Percentiles rank a stretch among this genome's conserved stretches.
Evolutionary conservation across 2,113 vertebrate genomes (phyloP).

Genomic region (Tragelaphus buxtoni): DNA sequence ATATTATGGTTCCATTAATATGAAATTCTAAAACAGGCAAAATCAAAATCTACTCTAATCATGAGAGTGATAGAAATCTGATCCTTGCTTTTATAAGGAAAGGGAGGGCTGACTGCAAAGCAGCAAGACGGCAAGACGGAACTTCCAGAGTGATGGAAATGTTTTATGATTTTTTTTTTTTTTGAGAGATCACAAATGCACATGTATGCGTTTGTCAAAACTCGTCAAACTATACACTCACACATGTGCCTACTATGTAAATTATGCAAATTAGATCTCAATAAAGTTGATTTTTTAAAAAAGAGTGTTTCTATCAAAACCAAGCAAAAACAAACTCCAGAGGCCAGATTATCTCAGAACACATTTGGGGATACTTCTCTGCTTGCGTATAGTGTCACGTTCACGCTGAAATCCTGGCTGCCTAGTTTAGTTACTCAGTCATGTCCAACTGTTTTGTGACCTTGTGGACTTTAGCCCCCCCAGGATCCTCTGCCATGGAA

Average conservation of each 20-base stretch:
- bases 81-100: too few species aligned
- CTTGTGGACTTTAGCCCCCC: not conserved
- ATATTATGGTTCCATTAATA: not conserved
- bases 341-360: not conserved
- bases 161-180: not conserved
- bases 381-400: fast-evolving
- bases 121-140: not conserved
- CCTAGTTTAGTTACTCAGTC: not conserved
- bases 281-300: not conserved
- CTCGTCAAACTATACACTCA: not conserved
- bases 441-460: not conserved
- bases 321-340: not conserved
- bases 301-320: not conserved
- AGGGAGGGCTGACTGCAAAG: not conserved
- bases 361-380: not conserved
- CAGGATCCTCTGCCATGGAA: not conserved
- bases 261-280: not conserved
- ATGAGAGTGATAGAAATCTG: not conserved
- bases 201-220: not conserved
- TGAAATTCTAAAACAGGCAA: not conserved
- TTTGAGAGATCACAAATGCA: not conserved
- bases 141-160: not conserved
- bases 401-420: not conserved
- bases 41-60: not conserved
- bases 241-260: not conserved